These are phyloP conservation scores for Pantala flavescens DNA, from an alignment of 1,140 invertebrate species.

Conservation along the genomic window DNA sequence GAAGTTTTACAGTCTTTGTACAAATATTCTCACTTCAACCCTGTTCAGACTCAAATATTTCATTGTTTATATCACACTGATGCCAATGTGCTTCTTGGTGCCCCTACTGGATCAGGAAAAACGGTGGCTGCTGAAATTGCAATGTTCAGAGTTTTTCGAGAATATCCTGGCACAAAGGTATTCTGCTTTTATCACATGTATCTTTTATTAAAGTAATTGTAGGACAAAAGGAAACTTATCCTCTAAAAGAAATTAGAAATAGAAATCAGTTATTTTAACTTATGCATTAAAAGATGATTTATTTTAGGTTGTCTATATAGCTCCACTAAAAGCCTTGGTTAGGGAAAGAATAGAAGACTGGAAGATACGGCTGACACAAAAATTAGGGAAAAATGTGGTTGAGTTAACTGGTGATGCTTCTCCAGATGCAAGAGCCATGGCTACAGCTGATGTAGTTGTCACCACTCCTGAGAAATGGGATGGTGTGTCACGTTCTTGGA, in stretches of 20 bases:
- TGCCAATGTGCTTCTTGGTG: slow-evolving; percentile 87
- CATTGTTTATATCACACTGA: slow-evolving; percentile 94
- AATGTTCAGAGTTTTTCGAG: slow-evolving; percentile 86
- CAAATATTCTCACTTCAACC: slow-evolving; percentile 93
- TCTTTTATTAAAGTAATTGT: no score
- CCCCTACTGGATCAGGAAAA: slow-evolving; percentile 97
- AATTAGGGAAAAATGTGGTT: slow-evolving; percentile 75
- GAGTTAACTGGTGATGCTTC: slow-evolving; percentile 80
- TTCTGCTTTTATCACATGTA: slow-evolving; percentile 14
- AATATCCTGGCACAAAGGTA: slow-evolving; percentile 75
- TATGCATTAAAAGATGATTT: no score
- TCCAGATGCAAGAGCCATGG: slow-evolving; percentile 80
- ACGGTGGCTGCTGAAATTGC: slow-evolving; percentile 97
- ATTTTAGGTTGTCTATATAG: slow-evolving; percentile 89
- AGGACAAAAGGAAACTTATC: no score
- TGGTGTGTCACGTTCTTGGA: slow-evolving; percentile 94
- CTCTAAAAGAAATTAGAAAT: no score
- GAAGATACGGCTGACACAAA: slow-evolving; percentile 75
- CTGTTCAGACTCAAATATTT: slow-evolving; percentile 98
- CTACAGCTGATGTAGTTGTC: slow-evolving; percentile 63
- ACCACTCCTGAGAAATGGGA: slow-evolving; percentile 99
- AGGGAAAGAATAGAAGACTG: slow-evolving; percentile 94
- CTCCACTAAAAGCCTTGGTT: slow-evolving; percentile 94
- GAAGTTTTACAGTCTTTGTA: slow-evolving; percentile 70
- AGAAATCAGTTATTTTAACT: no score